Percentiles rank a stretch among this genome's conserved stretches.
Evolutionary conservation across 1,140 invertebrate genomes (phyloP).

Genomic region (Drosophila ananassae): DNA sequence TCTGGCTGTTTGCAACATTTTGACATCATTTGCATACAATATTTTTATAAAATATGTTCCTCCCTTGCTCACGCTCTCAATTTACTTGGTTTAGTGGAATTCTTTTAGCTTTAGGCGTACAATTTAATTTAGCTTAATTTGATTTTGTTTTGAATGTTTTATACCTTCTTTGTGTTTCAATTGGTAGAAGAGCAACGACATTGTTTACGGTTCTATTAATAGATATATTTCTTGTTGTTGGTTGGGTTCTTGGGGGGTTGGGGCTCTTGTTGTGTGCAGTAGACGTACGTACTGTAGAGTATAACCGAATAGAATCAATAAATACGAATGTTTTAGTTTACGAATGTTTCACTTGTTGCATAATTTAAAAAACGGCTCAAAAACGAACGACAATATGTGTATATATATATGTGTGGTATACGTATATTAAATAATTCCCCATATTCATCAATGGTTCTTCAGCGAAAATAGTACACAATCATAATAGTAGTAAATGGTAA

Average conservation of each 20-base stretch:
- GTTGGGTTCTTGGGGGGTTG: constrained; percentile 10
- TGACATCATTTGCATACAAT: constrained; percentile 81
- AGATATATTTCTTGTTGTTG: constrained; percentile 51
- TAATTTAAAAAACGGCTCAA: constrained; percentile 73
- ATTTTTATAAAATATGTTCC: constrained; percentile 80
- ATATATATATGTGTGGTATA: constrained; percentile 40
- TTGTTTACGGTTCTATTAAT: constrained; percentile 43
- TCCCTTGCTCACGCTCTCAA: constrained; percentile 56
- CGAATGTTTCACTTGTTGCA: constrained; percentile 64
- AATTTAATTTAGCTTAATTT: constrained; percentile 80
- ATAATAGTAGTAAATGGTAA: constrained; percentile 74
- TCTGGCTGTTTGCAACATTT: constrained; percentile 80
- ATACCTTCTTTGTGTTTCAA: constrained; percentile 22
- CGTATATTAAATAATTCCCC: constrained; percentile 36
- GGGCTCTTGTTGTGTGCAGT: constrained; percentile 35
- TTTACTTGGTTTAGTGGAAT: constrained; percentile 60
- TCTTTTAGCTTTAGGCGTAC: constrained; percentile 62
- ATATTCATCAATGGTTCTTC: constrained; percentile 70
- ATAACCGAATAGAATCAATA: constrained; percentile 70
- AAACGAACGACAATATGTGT: constrained; percentile 75
- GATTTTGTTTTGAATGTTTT: constrained; percentile 53
- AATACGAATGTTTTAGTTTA: constrained; percentile 80
- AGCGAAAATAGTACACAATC: constrained; percentile 72
- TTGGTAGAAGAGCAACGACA: constrained; percentile 39
- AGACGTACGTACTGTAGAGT: constrained; percentile 56